phyloP scores from a whole-genome alignment of 2,888 invertebrate species.

The Gisinianus flammeolus region DNA sequence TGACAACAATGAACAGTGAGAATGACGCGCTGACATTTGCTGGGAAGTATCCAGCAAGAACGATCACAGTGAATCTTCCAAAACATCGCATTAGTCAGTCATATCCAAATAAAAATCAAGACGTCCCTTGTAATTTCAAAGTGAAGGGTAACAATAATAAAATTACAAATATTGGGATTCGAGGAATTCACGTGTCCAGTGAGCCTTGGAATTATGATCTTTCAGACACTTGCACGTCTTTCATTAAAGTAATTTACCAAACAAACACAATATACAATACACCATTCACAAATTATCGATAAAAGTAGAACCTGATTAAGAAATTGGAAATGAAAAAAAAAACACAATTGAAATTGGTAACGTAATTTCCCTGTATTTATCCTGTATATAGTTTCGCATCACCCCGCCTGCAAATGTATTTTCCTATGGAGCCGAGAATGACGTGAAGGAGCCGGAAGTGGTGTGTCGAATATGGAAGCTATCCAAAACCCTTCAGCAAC shows the following conservation, averaged over 20 bases:
- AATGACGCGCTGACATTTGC: not conserved
- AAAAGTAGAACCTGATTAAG: too few relatives aligned
- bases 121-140: slow-evolving; percentile 41
- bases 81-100: not conserved
- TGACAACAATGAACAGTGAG: slow-evolving; percentile 9
- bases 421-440: not conserved
- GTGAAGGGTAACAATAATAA: slow-evolving; percentile 17
- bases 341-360: not conserved
- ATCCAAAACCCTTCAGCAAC: slow-evolving; percentile 20
- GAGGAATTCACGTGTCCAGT: slow-evolving; percentile 25
- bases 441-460: slow-evolving; percentile 16
- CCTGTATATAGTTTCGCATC: slow-evolving; percentile 21
- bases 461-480: slow-evolving; percentile 37
- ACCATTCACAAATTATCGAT: too few relatives aligned
- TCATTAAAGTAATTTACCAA: slow-evolving; percentile 29
- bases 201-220: slow-evolving; percentile 30
- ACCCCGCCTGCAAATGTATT: not conserved
- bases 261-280: not conserved
- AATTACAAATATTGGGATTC: slow-evolving; percentile 33
- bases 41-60: slow-evolving; percentile 28
- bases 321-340: not conserved
- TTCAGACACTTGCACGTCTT: slow-evolving; percentile 22
- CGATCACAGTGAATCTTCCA: slow-evolving; percentile 34
- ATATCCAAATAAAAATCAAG: slow-evolving; percentile 28
- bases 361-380: not conserved